These are phyloP conservation scores for Procavia capensis DNA, from an alignment of 2,113 vertebrate species.

Conservation along the genomic window DNA sequence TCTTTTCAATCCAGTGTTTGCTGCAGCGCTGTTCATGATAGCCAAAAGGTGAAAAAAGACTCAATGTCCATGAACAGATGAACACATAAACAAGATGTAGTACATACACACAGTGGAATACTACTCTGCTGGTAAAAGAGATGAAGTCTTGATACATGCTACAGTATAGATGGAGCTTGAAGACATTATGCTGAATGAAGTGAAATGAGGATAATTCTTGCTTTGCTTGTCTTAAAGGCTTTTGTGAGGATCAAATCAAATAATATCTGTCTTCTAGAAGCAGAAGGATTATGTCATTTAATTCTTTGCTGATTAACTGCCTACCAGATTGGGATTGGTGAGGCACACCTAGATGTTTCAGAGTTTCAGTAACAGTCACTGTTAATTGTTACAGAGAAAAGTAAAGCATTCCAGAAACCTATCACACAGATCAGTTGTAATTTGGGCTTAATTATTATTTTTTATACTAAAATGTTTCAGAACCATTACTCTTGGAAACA, in stretches of 20 bases:
- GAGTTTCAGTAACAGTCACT: neutral
- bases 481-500: conserved; percentile 29
- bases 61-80: neutral
- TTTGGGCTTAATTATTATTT: neutral
- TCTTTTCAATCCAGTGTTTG: neutral
- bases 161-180: neutral
- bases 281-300: neutral
- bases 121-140: neutral
- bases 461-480: neutral
- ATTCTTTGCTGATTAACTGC: conserved; percentile 21
- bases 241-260: conserved; percentile 12
- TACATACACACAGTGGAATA: neutral
- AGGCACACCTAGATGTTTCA: neutral
- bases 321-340: neutral
- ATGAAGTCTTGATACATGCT: neutral
- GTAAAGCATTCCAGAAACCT: neutral
- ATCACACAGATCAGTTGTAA: neutral
- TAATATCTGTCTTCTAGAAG: neutral
- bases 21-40: neutral
- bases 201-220: neutral
- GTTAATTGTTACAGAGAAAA: conserved; percentile 37
- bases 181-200: neutral
- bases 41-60: neutral
- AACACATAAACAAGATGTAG: neutral
- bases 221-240: neutral